Base-by-base conservation (phyloP, 2,797 vertebrate genomes). In the Epinephelus awoara region DNA sequence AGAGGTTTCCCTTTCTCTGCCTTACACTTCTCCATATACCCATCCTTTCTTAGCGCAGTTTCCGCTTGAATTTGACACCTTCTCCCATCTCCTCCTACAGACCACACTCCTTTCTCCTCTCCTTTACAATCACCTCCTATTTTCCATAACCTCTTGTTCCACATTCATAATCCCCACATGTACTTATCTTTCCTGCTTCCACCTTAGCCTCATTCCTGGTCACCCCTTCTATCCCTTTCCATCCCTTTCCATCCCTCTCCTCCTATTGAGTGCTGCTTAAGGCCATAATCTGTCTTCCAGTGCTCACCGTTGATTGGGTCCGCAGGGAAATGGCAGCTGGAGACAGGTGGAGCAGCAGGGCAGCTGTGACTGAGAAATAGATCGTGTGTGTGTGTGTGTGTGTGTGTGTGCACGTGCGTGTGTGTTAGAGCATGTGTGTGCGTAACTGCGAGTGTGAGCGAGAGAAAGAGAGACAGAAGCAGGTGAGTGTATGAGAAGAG, bases 221-320 rank as follows among this genome's bases (percentile, higher is more conserved):
- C 78, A 54, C 67, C 66, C 42, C 52, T n/a, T 75, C 67, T 34
- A 19, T 73, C 38, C 17, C 66, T 64, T 49, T 29, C 27, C 27
- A 29, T 27, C 27, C 27, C 23, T 2, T 76, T 75, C 67, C 40
- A 21, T 73, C 40, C n/a, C 67, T 64, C 46, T 77, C 38, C 57
- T 70, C 55, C 69, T 63, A 49, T 54, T 50, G 50, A 87, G 51
- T 5, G 17, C 67, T 54, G 76, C 77, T 80, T 71, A 67, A 70
- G 57, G 83, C 42, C 63, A 70, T 88, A 79, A 89, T 89, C 80
- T 67, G 55, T 89, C 83, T 81, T 88, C 79, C 62, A 62, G 54
- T 64, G 73, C 77, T 86, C 63, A 64, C 54, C 18, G 19, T 72
- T 88, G 87, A 90, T 88, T 92, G 88, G 82, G 25, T 86, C 87